Percentiles rank a stretch among this genome's conserved stretches.
These are phyloP conservation scores for Epirrhoe alternata DNA, from an alignment of 2,888 invertebrate species.

Conservation along the genomic window DNA sequence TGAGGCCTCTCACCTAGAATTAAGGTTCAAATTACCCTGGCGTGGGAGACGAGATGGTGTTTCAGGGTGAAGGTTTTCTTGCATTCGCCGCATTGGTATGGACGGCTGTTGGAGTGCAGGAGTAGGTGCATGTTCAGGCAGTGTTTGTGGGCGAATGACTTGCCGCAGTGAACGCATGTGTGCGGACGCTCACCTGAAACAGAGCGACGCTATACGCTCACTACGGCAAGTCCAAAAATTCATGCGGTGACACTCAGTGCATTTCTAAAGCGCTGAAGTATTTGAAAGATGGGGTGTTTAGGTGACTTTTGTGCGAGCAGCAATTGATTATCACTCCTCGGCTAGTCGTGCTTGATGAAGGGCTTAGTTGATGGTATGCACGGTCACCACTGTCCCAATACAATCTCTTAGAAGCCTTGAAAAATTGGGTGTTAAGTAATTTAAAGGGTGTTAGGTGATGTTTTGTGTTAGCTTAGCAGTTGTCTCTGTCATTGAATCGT, in stretches of 20 bases:
- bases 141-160: constrained; percentile 91
- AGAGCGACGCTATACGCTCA: constrained; percentile 34
- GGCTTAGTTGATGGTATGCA: no score
- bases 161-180: constrained; percentile 89
- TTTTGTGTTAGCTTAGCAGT: no score
- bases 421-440: no score
- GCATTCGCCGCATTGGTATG: constrained; percentile 91
- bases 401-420: no score
- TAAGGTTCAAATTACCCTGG: constrained; percentile 83
- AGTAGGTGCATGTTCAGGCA: constrained; percentile 92
- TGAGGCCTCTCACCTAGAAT: constrained; percentile 89
- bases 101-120: constrained; percentile 90
- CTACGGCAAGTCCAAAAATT: constrained; percentile 29
- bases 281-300: no score
- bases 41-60: constrained; percentile 91
- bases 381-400: no score
- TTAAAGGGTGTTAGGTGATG: no score
- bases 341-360: no score
- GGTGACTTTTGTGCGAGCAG: no score
- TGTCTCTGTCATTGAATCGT: no score
- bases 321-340: no score
- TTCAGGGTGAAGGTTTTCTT: constrained; percentile 93
- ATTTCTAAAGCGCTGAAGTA: no score
- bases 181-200: constrained; percentile 88
- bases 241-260: background rate